Percentiles rank a stretch among this genome's conserved stretches.
phyloP scores from a whole-genome alignment of 2,113 vertebrate species.

The Scartelaos histophorus region DNA sequence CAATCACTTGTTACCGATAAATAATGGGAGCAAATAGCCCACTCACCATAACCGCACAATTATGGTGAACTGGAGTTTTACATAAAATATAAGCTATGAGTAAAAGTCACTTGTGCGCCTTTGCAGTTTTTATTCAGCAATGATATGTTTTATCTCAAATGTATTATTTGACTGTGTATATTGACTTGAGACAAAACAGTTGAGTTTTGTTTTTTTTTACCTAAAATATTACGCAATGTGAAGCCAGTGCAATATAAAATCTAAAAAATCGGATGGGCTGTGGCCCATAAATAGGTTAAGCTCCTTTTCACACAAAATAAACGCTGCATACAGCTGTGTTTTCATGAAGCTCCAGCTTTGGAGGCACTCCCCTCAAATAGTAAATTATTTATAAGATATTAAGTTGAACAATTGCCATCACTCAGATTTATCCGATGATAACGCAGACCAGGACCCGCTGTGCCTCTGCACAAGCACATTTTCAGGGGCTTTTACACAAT shows the following conservation, averaged over 20 bases:
- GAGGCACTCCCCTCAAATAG: constrained; percentile 54
- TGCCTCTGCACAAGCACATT: constrained; percentile 65
- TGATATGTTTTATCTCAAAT: constrained; percentile 3
- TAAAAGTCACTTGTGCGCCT: constrained; percentile 13
- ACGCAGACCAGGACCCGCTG: constrained; percentile 71
- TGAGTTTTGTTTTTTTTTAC: background rate
- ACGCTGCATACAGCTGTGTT: constrained; percentile 56
- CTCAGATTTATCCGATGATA: constrained; percentile 68
- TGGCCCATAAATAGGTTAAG: background rate
- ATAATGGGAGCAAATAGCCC: constrained; percentile 64
- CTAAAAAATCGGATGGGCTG: background rate
- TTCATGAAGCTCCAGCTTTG: constrained; percentile 54
- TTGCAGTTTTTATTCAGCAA: constrained; percentile 34
- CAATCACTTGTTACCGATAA: constrained; percentile 72
- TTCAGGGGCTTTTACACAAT: constrained; percentile 74
- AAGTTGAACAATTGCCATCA: constrained; percentile 75
- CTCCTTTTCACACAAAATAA: background rate
- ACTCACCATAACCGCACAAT: constrained; percentile 49
- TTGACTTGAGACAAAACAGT: background rate
- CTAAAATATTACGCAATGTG: background rate
- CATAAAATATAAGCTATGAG: constrained; percentile 36
- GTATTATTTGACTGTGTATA: background rate
- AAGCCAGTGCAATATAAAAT: background rate
- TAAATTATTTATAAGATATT: constrained; percentile 79
- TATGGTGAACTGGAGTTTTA: constrained; percentile 23